These are phyloP conservation scores for Ameiurus melas DNA, from an alignment of 2,113 vertebrate species.

Conservation along the genomic window DNA sequence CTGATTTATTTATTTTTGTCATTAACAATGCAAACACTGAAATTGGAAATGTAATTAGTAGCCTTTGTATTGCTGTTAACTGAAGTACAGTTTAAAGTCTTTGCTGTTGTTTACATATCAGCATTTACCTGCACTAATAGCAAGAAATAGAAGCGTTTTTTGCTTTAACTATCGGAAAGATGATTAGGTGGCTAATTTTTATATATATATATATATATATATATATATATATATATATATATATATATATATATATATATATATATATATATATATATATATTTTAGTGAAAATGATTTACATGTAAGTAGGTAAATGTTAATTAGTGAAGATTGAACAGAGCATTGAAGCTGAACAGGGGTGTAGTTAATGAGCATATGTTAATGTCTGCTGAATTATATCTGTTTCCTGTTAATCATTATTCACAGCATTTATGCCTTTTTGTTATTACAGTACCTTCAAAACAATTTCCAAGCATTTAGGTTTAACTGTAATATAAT, in stretches of 20 bases:
- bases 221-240: too few relatives aligned
- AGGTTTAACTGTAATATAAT: not conserved
- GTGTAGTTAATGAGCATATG: not conserved
- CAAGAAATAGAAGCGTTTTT: too few relatives aligned
- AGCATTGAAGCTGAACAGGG: not conserved
- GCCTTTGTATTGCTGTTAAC: not conserved
- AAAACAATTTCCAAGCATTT: not conserved
- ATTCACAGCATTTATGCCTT: not conserved
- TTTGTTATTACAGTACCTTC: not conserved
- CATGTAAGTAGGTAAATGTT: not conserved
- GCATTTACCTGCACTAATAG: not conserved
- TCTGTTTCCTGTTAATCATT: not conserved
- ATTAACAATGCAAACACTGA: not conserved
- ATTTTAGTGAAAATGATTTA: not conserved
- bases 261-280: too few relatives aligned
- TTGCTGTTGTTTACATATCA: not conserved
- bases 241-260: too few relatives aligned
- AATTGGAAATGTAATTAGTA: not conserved
- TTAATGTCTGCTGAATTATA: not conserved
- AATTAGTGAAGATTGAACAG: not conserved
- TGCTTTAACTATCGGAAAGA: too few relatives aligned
- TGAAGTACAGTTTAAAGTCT: not conserved
- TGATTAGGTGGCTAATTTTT: too few relatives aligned
- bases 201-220: too few relatives aligned
- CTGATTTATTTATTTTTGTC: not conserved